Evolutionary conservation across 2,797 vertebrate genomes (phyloP), one percentile per base, ranked within the genome.

Genomic region (Notolepis coatsorum): DNA sequence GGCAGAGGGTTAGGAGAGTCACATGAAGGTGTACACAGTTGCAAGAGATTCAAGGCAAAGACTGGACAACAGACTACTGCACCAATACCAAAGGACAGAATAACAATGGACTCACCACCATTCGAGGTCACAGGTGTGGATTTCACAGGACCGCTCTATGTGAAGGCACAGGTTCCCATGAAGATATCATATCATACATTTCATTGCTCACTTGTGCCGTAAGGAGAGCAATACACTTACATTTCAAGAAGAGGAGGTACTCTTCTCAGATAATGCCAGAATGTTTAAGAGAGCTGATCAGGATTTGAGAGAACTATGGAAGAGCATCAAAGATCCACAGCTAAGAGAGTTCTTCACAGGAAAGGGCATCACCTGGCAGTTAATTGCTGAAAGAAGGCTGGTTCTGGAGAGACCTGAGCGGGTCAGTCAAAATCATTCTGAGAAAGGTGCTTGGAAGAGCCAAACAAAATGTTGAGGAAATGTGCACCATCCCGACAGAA

Each of bases 151-250:
- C 56, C 50, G 21, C 41, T 68, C 13, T 68, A 68, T 47, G 57
- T 68, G 21, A 60, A 61, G 31, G n/a, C 37, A 6, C 30, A 53
- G 18, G n/a, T 9, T 21, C 25, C 31, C 7, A 49, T 60, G 43
- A 49, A 15, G 18, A 61, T 27, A n/a, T 37, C 42, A 61, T 27
- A n/a, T 37, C 42, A 35, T 68, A 68, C 43, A 61, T 68, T 4
- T 57, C 65, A 31, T 8, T 71, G 41, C 63, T 70, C 37, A 62
- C 59, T 5, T 70, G 52, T 45, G 52, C 52, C 15, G 61, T 53
- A 53, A 65, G n/a, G n/a, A n/a, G 68, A 53, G 55, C 68, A 9
- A 43, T 61, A 0, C 45, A 56, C 23, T 54, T n/a, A n/a, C n/a
- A n/a, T n/a, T n/a, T n/a, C n/a, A n/a, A n/a, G n/a, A n/a, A n/a